Evolutionary conservation across 1,140 invertebrate species (phyloP).

Genomic region (Lamellibrachia luymesi): DNA sequence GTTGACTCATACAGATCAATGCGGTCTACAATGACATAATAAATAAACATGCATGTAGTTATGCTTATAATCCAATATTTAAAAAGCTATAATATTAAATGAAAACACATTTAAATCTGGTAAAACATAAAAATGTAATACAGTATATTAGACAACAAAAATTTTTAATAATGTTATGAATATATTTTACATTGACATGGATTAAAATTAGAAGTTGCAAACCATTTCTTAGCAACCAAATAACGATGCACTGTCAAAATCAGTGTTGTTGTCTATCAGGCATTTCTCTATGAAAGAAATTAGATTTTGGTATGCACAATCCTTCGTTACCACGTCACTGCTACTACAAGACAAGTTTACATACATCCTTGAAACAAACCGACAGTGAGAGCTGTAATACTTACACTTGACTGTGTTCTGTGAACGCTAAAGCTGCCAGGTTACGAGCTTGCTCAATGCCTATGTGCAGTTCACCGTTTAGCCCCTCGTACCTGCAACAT

Average conservation of each 20-base stretch:
- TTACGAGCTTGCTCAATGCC: constrained; percentile 87
- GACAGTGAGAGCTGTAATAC: constrained; percentile 45
- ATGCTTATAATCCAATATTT: no score
- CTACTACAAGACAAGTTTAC: no score
- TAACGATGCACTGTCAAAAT: background rate
- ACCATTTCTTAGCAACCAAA: background rate
- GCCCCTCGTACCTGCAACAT: constrained; percentile 72
- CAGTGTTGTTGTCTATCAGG: background rate
- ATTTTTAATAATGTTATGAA: no score
- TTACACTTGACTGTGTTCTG: constrained; percentile 74
- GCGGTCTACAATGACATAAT: background rate
- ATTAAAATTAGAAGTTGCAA: no score
- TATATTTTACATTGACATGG: no score
- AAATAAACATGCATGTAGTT: background rate
- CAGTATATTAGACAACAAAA: no score
- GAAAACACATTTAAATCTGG: no score
- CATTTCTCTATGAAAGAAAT: background rate
- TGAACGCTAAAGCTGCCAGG: constrained; percentile 78
- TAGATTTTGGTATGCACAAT: background rate
- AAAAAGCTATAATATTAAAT: no score
- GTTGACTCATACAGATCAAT: background rate
- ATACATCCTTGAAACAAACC: background rate
- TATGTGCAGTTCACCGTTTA: constrained; percentile 77
- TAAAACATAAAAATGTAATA: no score
- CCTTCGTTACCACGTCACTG: no score